Percentiles rank a stretch among this genome's conserved stretches.
These are phyloP conservation scores for Manacus vitellinus DNA, from an alignment of 2,113 vertebrate species.

Conservation along the genomic window DNA sequence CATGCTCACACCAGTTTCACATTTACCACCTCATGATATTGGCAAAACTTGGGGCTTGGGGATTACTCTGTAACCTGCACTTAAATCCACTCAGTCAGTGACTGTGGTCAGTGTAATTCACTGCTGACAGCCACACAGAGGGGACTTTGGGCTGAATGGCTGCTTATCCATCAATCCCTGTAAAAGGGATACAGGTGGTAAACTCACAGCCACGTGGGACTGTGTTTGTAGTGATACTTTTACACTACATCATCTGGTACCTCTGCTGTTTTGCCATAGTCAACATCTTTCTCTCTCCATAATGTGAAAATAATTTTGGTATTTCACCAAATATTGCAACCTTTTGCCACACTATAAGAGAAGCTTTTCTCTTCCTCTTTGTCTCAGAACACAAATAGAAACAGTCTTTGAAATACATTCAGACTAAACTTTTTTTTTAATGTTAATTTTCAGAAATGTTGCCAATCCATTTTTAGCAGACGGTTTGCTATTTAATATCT, in stretches of 20 bases:
- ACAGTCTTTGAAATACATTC: slow-evolving; percentile 46
- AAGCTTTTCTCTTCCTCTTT: neutral
- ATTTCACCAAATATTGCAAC: neutral
- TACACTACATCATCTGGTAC: neutral
- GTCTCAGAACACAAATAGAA: slow-evolving; percentile 7
- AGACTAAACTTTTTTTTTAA: slow-evolving; percentile 10
- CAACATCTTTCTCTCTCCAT: rapidly evolving
- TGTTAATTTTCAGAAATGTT: slow-evolving; percentile 46
- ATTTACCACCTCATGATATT: neutral
- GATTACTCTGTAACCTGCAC: neutral
- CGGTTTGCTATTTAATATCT: slow-evolving; percentile 65
- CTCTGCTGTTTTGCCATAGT: neutral
- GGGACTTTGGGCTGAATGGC: neutral
- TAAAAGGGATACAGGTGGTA: neutral
- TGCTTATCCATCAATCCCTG: neutral
- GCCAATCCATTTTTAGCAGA: slow-evolving; percentile 61
- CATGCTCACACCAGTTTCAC: neutral
- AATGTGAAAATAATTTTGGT: neutral
- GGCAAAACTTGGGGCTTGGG: neutral
- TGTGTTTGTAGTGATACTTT: no score
- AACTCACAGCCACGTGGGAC: neutral
- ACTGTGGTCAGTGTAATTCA: neutral
- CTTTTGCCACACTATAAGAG: neutral
- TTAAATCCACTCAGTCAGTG: rapidly evolving
- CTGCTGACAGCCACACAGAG: neutral